Base-by-base conservation (phyloP, 1,140 invertebrate species). In the Zeugodacus cucurbitae region DNA sequence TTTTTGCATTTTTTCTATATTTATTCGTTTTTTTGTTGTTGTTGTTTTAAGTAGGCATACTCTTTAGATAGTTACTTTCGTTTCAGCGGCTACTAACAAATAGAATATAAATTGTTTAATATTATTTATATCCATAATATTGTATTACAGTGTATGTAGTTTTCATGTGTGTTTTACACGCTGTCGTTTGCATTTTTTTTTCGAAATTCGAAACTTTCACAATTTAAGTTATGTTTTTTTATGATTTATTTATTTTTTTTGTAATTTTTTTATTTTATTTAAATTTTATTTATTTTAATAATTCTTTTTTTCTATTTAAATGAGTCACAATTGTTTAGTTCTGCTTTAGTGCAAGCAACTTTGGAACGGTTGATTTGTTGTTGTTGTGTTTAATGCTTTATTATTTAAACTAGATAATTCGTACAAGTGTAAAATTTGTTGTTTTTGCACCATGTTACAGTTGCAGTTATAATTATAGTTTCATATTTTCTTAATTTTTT, bases 21-120 rank as follows among this genome's bases (percentile, higher is more conserved):
- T 87, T 64, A 64, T 87, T 87, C 86, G 86, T 59, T 87, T 87
- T 64, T 17, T 48, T 48, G 44, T 48, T 54, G 48, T 54, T 54
- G 48, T 54, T 54, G 48, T 54, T 54, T 59, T 87, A 87, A 87
- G 59, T 64, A 37, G n/a, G 54, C 86, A 58, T 87, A 59, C 54
- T 64, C 58, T 87, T 58, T 62, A 87, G 59, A 87, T 87, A 87
- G 86, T 87, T 87, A 59, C 86, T 37, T 59, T 87, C 54, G 54
- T 64, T 87, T 87, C 41, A 82, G 74, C 74, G 74, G 37, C 41
- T 82, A 48, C 74, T 41, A 82, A 74, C 67, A 74, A 74, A 74
- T 74, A 37, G 34, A 74, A 74, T 74, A 74, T 74, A 74, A 74
- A 74, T 74, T n/a, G 48, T 74, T 74, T 74, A 74, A 17, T 67